A percentile compares a stretch with the other conserved stretches of the same genome.
These are phyloP conservation scores for Brachyptera putata DNA, from an alignment of 2,888 invertebrate species.

Conservation along the genomic window DNA sequence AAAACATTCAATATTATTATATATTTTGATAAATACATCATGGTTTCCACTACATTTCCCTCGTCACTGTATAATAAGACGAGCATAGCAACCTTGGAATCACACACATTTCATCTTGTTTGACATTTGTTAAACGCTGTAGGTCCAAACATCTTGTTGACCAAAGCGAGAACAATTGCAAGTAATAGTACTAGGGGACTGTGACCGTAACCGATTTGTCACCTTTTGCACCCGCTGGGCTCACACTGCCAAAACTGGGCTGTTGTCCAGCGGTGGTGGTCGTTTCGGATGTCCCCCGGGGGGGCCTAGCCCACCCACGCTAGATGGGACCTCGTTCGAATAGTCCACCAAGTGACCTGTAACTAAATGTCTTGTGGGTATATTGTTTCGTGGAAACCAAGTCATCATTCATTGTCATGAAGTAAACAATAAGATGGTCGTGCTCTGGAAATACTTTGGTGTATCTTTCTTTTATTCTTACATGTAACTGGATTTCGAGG, in stretches of 20 bases:
- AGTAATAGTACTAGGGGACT: background rate
- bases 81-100: too few relatives aligned
- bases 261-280: slow-evolving; percentile 3
- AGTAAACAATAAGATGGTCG: background rate
- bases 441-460: background rate
- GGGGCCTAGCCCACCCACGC: slow-evolving; percentile 16
- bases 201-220: slow-evolving; percentile 24
- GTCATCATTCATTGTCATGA: slow-evolving; percentile 25
- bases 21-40: too few relatives aligned
- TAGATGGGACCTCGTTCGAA: background rate
- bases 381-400: background rate
- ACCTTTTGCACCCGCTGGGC: slow-evolving; percentile 11
- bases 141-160: slow-evolving; percentile 20
- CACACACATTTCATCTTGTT: too few relatives aligned
- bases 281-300: background rate
- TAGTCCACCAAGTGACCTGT: slow-evolving; percentile 1
- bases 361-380: slow-evolving; percentile 1
- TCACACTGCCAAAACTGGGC: background rate
- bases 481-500: background rate
- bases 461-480: background rate
- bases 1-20: too few relatives aligned
- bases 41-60: too few relatives aligned
- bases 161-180: slow-evolving; percentile 17
- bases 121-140: slow-evolving; percentile 15
- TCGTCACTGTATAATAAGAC: too few relatives aligned